Conservation (phyloP, 2,888 invertebrate genomes). For the Leucozona laternaria region DNA sequence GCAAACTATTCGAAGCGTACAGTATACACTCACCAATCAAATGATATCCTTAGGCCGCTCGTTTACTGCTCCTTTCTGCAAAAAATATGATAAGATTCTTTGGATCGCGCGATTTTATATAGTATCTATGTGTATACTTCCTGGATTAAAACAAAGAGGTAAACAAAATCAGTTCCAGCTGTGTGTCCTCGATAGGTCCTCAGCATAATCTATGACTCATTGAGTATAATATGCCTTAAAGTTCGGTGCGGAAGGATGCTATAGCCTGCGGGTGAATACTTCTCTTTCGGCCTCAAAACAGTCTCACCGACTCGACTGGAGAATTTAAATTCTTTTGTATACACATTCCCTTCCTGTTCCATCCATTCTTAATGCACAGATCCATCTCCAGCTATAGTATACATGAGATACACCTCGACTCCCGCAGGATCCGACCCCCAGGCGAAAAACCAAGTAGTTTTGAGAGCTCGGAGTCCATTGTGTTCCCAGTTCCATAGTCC, state of each 20-base stretch:
- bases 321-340: conserved; percentile 68
- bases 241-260: conserved; percentile 30
- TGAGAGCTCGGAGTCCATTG: conserved; percentile 60
- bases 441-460: conserved; percentile 27
- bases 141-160: conserved; percentile 65
- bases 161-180: conserved; percentile 67
- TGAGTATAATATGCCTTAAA: conserved; percentile 50
- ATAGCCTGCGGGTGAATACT: conserved; percentile 21
- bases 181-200: conserved; percentile 62
- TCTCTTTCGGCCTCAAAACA: conserved; percentile 30
- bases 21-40: conserved; percentile 46
- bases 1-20: conserved; percentile 32
- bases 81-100: conserved; percentile 4
- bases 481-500: conserved; percentile 3
- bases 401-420: neutral
- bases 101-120: conserved; percentile 22
- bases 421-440: conserved; percentile 5
- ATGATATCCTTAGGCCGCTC: conserved; percentile 50
- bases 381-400: conserved; percentile 24
- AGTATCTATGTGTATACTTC: conserved; percentile 50
- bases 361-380: conserved; percentile 41
- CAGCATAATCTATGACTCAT: conserved; percentile 70
- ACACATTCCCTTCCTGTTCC: conserved; percentile 58
- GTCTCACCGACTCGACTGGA: conserved; percentile 35
- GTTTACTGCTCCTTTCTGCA: conserved; percentile 26